These are phyloP conservation scores for Sapajus apella DNA, from an alignment of 2,113 vertebrate genomes.

Conservation along the genomic window DNA sequence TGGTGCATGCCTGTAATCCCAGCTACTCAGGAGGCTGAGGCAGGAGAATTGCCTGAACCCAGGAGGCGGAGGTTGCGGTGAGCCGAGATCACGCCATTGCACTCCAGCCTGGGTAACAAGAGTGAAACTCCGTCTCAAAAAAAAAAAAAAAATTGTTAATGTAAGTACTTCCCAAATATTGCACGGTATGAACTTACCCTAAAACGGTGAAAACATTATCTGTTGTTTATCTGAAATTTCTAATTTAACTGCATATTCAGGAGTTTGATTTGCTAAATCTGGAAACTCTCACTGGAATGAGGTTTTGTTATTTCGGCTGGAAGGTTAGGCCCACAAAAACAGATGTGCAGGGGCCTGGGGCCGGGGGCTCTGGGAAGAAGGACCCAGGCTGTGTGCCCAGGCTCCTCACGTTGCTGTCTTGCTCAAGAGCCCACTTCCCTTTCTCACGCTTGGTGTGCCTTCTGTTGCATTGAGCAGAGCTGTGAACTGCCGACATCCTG, in stretches of 20 bases:
- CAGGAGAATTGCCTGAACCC: too few species aligned
- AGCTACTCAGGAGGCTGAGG: too few species aligned
- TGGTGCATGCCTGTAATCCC: too few species aligned
- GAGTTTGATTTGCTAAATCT: not conserved
- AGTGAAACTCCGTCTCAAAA: too few species aligned
- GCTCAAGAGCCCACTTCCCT: not conserved
- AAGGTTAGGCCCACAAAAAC: fast-evolving
- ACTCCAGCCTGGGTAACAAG: too few species aligned
- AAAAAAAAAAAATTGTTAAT: not conserved
- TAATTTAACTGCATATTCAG: not conserved
- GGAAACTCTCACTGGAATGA: not conserved
- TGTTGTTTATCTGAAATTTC: not conserved
- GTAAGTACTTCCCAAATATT: not conserved
- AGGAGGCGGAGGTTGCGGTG: too few species aligned
- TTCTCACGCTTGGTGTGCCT: not conserved
- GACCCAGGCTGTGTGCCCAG: not conserved
- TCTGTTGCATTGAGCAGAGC: fast-evolving
- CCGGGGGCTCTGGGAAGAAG: fast-evolving
- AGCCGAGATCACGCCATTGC: too few species aligned
- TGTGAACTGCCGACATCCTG: fast-evolving
- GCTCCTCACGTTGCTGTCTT: fast-evolving
- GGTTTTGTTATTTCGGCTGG: not conserved
- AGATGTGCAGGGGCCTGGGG: fast-evolving
- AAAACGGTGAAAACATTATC: not conserved
- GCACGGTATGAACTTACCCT: fast-evolving